phyloP scores from a whole-genome alignment of 2,113 vertebrate species.

The Hippocampus guttulatus region DNA sequence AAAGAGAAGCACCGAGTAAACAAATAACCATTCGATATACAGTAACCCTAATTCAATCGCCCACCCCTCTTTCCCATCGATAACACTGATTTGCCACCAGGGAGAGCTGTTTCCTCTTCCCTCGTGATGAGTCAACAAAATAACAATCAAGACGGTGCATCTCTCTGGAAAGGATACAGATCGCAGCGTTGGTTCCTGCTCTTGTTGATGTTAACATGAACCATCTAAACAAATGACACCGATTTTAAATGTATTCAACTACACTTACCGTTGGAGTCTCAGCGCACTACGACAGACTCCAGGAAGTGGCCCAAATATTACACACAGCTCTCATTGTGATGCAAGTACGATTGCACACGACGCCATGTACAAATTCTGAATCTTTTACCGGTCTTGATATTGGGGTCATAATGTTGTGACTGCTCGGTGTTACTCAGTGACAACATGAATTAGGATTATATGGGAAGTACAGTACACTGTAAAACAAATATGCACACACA shows the following conservation, averaged over 20 bases:
- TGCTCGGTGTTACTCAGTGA: too few species aligned
- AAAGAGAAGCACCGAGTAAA: slow-evolving; percentile 59
- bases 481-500: too few species aligned
- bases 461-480: too few species aligned
- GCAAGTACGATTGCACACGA: too few species aligned
- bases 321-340: too few species aligned
- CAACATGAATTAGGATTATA: too few species aligned
- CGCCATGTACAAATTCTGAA: too few species aligned
- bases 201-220: not conserved
- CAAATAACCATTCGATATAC: not conserved
- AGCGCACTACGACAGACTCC: too few species aligned
- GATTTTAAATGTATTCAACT: not conserved
- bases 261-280: not conserved
- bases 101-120: not conserved
- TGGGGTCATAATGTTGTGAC: too few species aligned
- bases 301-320: too few species aligned
- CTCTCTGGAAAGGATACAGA: not conserved
- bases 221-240: not conserved
- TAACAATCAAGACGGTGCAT: not conserved
- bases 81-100: not conserved
- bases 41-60: not conserved
- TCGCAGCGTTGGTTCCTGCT: not conserved
- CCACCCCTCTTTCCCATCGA: not conserved
- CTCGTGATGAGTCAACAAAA: slow-evolving; percentile 2
- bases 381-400: too few species aligned